Base-by-base conservation (phyloP, 2,888 invertebrate species). In the Beris morrisii region DNA sequence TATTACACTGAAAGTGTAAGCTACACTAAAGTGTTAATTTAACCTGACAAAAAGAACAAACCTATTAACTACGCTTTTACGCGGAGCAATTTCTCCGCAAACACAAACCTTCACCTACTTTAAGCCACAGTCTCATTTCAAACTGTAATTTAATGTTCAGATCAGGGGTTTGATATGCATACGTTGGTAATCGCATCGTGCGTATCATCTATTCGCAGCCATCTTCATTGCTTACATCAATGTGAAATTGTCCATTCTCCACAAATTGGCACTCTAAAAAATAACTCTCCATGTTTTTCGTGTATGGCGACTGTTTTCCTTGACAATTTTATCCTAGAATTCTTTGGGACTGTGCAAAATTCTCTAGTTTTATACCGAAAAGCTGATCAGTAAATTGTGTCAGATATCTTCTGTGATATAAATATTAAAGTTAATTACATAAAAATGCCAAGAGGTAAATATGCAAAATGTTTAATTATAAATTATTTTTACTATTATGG, bases 381-480 rank as follows among this genome's bases (percentile, higher is more conserved):
- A 22, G 9, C 7, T 28, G 12, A 13, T 11, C 46, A 15, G 58
- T 58, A 15, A 9, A 56, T n/a, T 9, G 7, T 46, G 45, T 28
- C 6, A 5, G 22, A 45, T 58, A n/a, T 45, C 28, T 43, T 6
- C 58, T 58, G 58, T 58, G 58, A 58, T 58, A 55, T 55, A 58
- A n/a, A 15, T 45, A 22, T 44, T 30, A 43, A 32, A 58, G 22
- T 28, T 43, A 30, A 45, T 15, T 58, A n/a, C n/a, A 45, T 12
- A 58, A 46, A 15, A 32, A 58, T 58, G 58, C 58, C 58, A 13
- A 44, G 58, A 58, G 58, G 58, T 58, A 58, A 28, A 45, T 58
- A 54, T 15, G 11, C 13, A 12, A 48, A 22, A 22, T 22, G 22
- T 22, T 22, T 22, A 22, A 22, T 22, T 22, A 22, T 22, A 22